These are phyloP conservation scores for Eidolon dupreanum DNA, from an alignment of 2,797 vertebrate species.

Conservation along the genomic window DNA sequence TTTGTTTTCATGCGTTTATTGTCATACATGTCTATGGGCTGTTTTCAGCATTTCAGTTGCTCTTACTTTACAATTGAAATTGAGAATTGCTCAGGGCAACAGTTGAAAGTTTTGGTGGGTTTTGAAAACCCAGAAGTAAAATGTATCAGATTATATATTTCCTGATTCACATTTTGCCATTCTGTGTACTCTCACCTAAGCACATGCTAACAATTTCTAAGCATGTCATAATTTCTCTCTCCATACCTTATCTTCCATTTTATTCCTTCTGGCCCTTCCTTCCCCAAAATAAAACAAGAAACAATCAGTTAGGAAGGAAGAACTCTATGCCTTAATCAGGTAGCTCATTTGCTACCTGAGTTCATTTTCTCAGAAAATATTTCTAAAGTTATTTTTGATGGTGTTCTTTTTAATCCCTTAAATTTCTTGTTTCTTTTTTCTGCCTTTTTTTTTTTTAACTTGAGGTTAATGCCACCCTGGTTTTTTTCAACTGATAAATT, in stretches of 20 bases:
- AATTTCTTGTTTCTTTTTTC: neutral
- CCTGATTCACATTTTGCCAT: neutral
- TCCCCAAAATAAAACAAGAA: neutral
- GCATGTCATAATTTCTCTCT: neutral
- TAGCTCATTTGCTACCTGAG: neutral
- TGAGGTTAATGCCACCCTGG: neutral
- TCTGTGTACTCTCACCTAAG: neutral
- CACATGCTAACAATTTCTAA: neutral
- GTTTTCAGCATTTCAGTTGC: neutral
- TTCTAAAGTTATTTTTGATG: neutral
- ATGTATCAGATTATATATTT: neutral
- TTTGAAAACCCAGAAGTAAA: conserved; percentile 35
- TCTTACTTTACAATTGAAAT: neutral
- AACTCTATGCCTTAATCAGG: neutral
- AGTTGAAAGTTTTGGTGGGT: neutral
- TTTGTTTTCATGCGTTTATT: neutral
- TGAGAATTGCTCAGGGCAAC: neutral
- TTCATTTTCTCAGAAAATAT: conserved; percentile 11
- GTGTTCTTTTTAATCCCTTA: neutral
- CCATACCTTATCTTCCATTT: neutral
- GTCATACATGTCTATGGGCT: neutral
- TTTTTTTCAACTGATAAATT: neutral
- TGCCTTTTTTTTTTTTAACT: neutral
- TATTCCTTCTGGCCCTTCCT: neutral
- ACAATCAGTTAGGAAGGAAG: neutral